Base-by-base conservation (phyloP, 2,888 invertebrate species). In the Trissolcus japonicus region DNA sequence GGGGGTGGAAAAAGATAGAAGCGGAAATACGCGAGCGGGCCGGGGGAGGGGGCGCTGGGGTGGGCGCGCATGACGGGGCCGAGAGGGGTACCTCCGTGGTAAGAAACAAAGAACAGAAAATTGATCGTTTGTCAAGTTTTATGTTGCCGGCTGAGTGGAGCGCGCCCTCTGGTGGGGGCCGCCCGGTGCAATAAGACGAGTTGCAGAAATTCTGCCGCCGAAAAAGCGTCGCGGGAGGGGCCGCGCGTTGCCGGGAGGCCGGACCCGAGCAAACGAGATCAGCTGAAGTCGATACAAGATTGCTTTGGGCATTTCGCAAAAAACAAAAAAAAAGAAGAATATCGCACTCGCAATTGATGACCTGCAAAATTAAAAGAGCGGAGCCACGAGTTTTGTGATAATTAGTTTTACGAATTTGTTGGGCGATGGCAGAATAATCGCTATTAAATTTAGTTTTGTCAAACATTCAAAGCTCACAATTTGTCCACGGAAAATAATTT, bases 111-210 rank as follows among this genome's bases (percentile, higher is more conserved):
- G 86, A 85, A 82, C 82, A 83, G 84, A 87, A 86, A 87, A 86
- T 86, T 86, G 85, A 86, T 87, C 86, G 86, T 87, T 86, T 84
- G 86, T 87, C 86, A 86, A 86, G 86, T 86, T 86, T 86, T 84
- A 86, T 84, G 82, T 83, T 84, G 83, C 82, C 79, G 80, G 79
- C 74, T 80, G 65, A 71, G 73, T 72, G 68, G 61, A 60, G 73
- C 67, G 68, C 63, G 73, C 67, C 61, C 46, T 56, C 61, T 57
- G 71, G 69, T 54, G 76, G 72, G 78, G 66, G 60, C 78, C 75
- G 78, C 73, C 78, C 67, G 59, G 75, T 66, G 80, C 83, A 83
- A 84, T 83, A 84, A 84, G 83, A 83, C 80, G 82, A 84, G 82
- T 82, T 79, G 82, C 77, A 81, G 81, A 82, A 84, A 84, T 76